Conservation (phyloP, 2,113 vertebrate species). For the Marmota monax region DNA sequence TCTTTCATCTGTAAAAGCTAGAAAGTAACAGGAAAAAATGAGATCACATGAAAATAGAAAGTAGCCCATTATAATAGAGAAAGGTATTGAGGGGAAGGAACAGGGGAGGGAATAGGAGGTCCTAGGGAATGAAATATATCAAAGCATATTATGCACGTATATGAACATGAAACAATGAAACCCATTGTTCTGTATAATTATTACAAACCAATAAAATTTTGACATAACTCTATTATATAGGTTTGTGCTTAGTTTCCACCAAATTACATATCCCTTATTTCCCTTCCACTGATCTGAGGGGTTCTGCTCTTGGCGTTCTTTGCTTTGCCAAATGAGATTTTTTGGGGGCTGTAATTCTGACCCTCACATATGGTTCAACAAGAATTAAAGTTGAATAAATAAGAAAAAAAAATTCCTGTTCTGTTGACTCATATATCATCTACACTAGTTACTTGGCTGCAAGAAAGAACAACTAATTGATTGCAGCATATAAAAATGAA, state of each 20-base stretch:
- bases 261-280: background rate
- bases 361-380: background rate
- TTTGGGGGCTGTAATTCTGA: background rate
- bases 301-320: background rate
- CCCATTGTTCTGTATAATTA: too few relatives aligned
- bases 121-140: too few relatives aligned
- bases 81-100: too few relatives aligned
- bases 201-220: too few relatives aligned
- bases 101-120: too few relatives aligned
- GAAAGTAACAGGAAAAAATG: too few relatives aligned
- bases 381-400: background rate
- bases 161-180: too few relatives aligned
- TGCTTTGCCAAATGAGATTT: background rate
- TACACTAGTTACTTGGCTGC: background rate
- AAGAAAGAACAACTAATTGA: background rate
- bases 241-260: background rate
- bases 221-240: background rate
- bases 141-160: too few relatives aligned
- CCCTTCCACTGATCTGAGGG: background rate
- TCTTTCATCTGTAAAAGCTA: too few relatives aligned
- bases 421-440: background rate
- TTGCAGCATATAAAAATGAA: background rate
- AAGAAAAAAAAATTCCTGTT: background rate
- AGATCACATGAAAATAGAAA: too few relatives aligned
- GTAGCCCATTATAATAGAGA: too few relatives aligned